Conservation (phyloP, 2,113 vertebrate species). For the Pao palembangensis region DNA sequence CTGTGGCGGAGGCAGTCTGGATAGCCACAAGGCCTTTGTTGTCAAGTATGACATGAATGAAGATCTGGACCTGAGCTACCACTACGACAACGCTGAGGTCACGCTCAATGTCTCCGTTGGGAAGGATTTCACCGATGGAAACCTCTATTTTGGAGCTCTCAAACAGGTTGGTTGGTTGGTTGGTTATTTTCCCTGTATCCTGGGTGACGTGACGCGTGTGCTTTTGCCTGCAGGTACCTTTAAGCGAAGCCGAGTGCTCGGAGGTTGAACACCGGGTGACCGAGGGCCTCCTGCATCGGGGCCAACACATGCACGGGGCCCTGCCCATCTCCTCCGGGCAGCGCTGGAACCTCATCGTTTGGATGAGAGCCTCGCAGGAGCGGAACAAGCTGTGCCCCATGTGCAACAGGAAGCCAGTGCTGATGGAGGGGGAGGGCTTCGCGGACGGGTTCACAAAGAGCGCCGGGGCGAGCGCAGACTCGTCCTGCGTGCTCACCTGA, state of each 20-base stretch:
- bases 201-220: too few species aligned
- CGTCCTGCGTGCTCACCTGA: slow-evolving; percentile 55
- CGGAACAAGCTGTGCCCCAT: slow-evolving; percentile 91
- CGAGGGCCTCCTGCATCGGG: slow-evolving; percentile 85
- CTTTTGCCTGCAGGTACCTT: slow-evolving; percentile 73
- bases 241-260: slow-evolving; percentile 70
- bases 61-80: slow-evolving; percentile 87
- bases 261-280: slow-evolving; percentile 81
- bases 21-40: slow-evolving; percentile 92
- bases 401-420: slow-evolving; percentile 79
- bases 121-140: slow-evolving; percentile 87
- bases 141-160: slow-evolving; percentile 89
- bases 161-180: slow-evolving; percentile 75
- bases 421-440: slow-evolving; percentile 80
- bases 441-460: slow-evolving; percentile 85
- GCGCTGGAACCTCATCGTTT: slow-evolving; percentile 93
- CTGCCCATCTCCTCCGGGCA: slow-evolving; percentile 83
- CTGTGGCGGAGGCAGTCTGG: slow-evolving; percentile 79
- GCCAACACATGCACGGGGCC: slow-evolving; percentile 91
- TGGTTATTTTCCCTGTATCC: too few species aligned
- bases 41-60: slow-evolving; percentile 85
- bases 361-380: slow-evolving; percentile 85
- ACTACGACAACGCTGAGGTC: slow-evolving; percentile 94
- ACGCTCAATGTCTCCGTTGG: slow-evolving; percentile 91
- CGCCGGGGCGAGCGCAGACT: background rate